Evolutionary conservation across 30 jellyfish, hydroid and myxozoan species (phyloP).

Genomic region (Calvadosia cruxmelitensis): DNA sequence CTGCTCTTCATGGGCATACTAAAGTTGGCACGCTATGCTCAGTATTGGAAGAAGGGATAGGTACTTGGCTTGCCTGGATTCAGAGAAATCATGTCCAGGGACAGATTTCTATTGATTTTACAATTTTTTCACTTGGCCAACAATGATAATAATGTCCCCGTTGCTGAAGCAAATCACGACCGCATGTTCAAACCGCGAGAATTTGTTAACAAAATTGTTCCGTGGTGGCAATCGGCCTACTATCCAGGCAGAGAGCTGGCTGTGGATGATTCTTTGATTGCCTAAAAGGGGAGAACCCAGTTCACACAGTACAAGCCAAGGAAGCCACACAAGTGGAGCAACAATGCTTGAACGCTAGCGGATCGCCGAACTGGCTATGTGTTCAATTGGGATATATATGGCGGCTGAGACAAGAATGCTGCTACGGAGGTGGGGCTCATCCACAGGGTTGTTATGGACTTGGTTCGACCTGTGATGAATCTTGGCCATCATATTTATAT

Average conservation of each 20-base stretch:
- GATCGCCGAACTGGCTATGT: conserved; percentile 23
- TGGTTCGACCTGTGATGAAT: conserved; percentile 7
- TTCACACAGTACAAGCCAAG: conserved; percentile 19
- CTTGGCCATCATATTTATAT: conserved; percentile 10
- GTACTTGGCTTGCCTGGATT: not conserved
- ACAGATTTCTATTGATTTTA: conserved; percentile 1
- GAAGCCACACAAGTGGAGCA: conserved; percentile 20
- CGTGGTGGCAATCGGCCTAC: conserved; percentile 17
- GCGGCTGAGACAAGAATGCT: conserved; percentile 1
- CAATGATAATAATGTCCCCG: conserved; percentile 7
- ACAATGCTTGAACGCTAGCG: conserved; percentile 13
- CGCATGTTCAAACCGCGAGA: conserved; percentile 5
- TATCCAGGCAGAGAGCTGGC: conserved; percentile 19
- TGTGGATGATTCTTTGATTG: conserved; percentile 16
- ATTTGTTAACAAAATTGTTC: conserved; percentile 8
- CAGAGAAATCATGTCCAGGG: conserved; percentile 5
- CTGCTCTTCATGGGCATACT: conserved; percentile 2
- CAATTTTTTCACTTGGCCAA: conserved; percentile 4
- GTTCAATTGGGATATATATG: conserved; percentile 13
- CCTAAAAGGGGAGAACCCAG: conserved; percentile 11
- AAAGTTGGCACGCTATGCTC: not conserved
- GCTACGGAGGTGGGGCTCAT: conserved; percentile 7
- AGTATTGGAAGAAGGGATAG: not conserved
- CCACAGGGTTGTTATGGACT: conserved; percentile 11
- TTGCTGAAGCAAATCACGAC: conserved; percentile 4